These are phyloP conservation scores for Tetragonula clypearis DNA, from an alignment of 1,140 invertebrate genomes.

Conservation along the genomic window DNA sequence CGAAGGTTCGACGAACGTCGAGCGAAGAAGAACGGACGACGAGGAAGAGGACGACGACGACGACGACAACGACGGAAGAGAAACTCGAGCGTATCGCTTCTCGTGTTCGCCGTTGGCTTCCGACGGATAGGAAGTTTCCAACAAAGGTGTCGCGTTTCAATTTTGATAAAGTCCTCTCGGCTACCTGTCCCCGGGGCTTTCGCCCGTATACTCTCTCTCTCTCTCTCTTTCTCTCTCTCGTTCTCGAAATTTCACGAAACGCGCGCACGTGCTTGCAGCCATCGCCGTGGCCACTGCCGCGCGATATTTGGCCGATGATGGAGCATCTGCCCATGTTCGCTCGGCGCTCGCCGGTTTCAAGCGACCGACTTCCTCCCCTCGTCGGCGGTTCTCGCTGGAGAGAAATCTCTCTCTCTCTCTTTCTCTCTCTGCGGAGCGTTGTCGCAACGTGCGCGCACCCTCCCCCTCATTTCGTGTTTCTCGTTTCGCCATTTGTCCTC, in stretches of 20 bases:
- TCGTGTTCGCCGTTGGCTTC: slow-evolving; percentile 43
- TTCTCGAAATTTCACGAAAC: slow-evolving; percentile 68
- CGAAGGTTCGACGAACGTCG: not conserved
- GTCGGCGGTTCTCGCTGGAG: not conserved
- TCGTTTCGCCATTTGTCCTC: slow-evolving; percentile 56
- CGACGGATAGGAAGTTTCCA: slow-evolving; percentile 59
- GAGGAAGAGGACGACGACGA: too few species aligned
- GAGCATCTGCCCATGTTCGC: not conserved
- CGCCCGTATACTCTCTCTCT: not conserved
- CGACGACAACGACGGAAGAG: not conserved
- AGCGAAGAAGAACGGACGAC: not conserved
- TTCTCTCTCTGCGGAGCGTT: slow-evolving; percentile 46
- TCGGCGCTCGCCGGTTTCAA: not conserved
- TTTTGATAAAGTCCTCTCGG: slow-evolving; percentile 68
- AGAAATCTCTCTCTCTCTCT: slow-evolving; percentile 23
- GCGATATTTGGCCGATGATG: slow-evolving; percentile 14
- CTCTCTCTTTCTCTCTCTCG: not conserved
- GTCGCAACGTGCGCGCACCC: slow-evolving; percentile 5
- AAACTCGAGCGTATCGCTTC: slow-evolving; percentile 46
- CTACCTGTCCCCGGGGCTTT: slow-evolving; percentile 60
- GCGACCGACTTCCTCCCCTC: too few species aligned
- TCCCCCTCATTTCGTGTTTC: slow-evolving; percentile 44
- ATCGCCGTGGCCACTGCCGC: not conserved
- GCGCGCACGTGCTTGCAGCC: slow-evolving; percentile 33
- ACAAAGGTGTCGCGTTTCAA: slow-evolving; percentile 73